Evolutionary conservation across 2,888 invertebrate species (phyloP), one percentile per base, ranked within the genome.

Genomic region (Pristionchus fissidentatus): DNA sequence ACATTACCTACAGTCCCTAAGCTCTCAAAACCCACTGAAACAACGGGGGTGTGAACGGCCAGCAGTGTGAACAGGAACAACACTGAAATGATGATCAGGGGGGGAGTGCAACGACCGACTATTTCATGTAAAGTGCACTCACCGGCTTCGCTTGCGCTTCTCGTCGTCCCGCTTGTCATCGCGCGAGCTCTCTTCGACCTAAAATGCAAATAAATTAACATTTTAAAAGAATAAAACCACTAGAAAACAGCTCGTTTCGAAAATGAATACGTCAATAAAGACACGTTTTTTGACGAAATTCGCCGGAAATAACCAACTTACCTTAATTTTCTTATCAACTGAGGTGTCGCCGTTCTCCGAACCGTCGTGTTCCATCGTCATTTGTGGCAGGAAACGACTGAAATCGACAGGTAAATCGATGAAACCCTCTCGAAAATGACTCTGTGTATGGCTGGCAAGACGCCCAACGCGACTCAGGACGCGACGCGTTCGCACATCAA

Each of bases 91-190:
- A 81, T 41, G n/a, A 57, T 19, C 60, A 43, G 43, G 62, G 22
- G 29, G n/a, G n/a, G n/a, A n/a, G n/a, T n/a, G n/a, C n/a, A n/a
- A 3, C 62, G 43, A 79, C 22, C 35, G 75, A 29, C 22, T 49
- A 35, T 29, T 32, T 43, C 75, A 49, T 10, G 41, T 0, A 57
- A 43, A 38, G n/a, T 38, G n/a, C 29, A 10, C 80, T 32, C 62
- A 81, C 80, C 80, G 80, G 46, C 80, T 81, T 29, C 46, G 22
- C 32, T 62, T 43, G 22, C 80, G 80, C 43, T 81, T 62, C 52
- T 62, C 62, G 29, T 81, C 80, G 32, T 62, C 80, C 8, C 52
- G 32, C 38, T 35, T 81, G 32, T 62, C 46, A 43, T 60, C 62
- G 32, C 38, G 43, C 62, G 43, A 32, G 35, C 26, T 22, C 62